phyloP scores from a whole-genome alignment of 1,140 invertebrate species.

The Uloborus diversus region DNA sequence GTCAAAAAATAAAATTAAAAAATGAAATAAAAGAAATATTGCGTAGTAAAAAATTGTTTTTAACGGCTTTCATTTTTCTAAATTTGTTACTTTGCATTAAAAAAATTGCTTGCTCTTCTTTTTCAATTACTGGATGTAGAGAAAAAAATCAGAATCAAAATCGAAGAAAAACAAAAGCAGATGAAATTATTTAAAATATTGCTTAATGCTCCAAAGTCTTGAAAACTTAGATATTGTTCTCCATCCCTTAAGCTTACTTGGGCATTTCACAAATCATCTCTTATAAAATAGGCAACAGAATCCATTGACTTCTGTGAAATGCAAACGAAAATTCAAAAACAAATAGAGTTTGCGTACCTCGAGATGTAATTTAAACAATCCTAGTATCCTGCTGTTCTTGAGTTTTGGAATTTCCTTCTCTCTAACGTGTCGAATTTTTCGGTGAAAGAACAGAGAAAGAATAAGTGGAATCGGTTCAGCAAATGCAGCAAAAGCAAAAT shows the following conservation, averaged over 20 bases:
- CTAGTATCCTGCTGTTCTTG: constrained; percentile 1
- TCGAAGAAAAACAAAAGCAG: constrained; percentile 9
- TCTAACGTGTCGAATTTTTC: too few relatives aligned
- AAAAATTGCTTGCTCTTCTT: too few relatives aligned
- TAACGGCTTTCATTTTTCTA: too few relatives aligned
- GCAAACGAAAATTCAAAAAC: constrained; percentile 2
- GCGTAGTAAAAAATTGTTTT: too few relatives aligned
- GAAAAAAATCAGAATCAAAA: too few relatives aligned
- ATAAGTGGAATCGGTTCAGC: not conserved
- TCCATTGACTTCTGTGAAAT: constrained; percentile 23
- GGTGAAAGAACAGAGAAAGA: not conserved
- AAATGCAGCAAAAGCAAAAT: constrained; percentile 21
- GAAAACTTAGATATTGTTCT: not conserved
- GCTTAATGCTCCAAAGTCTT: not conserved
- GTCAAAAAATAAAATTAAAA: too few relatives aligned
- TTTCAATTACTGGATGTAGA: too few relatives aligned
- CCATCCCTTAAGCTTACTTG: not conserved
- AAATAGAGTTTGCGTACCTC: constrained; percentile 8
- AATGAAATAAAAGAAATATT: too few relatives aligned
- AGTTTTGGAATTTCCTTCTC: not conserved
- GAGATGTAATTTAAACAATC: constrained; percentile 19
- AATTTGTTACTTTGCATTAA: too few relatives aligned
- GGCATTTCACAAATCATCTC: constrained; percentile 3
- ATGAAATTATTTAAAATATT: constrained; percentile 13
- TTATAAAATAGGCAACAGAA: constrained; percentile 3